phyloP scores from a whole-genome alignment of 1,140 invertebrate species.

The Trissolcus basalis region DNA sequence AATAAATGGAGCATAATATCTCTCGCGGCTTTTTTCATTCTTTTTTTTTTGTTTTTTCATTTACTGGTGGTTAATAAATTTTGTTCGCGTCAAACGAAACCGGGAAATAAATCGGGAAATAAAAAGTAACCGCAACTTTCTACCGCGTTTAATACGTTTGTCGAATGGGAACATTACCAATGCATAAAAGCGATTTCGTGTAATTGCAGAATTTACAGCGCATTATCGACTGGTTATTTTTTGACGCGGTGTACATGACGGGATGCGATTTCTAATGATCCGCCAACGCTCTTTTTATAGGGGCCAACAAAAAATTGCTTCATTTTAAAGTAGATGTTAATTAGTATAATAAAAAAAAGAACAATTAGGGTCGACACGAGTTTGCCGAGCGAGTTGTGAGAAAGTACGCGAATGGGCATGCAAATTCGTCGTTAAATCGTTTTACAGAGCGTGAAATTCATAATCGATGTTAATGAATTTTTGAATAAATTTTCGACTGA shows the following conservation, averaged over 20 bases:
- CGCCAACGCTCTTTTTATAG: no score
- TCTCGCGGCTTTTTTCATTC: background rate
- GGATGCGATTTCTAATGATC: constrained; percentile 5
- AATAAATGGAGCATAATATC: constrained; percentile 43
- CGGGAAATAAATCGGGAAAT: constrained; percentile 20
- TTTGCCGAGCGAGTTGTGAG: no score
- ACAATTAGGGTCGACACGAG: no score
- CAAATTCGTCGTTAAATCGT: constrained; percentile 23
- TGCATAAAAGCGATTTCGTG: constrained; percentile 39
- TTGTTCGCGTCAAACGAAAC: constrained; percentile 21
- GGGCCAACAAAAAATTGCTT: no score
- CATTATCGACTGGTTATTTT: constrained; percentile 11
- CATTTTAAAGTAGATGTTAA: no score
- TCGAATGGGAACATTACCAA: constrained; percentile 35
- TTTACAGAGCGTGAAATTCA: constrained; percentile 29
- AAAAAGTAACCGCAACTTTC: constrained; percentile 35
- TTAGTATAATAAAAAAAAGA: no score
- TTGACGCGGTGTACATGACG: background rate
- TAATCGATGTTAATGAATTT: background rate
- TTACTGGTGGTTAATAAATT: constrained; percentile 20
- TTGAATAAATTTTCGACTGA: background rate
- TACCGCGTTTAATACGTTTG: constrained; percentile 34
- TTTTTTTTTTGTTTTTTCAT: constrained; percentile 11
- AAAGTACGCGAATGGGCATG: constrained; percentile 21
- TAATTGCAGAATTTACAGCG: constrained; percentile 18